These are phyloP conservation scores for Chamaea fasciata DNA, from an alignment of 2,113 vertebrate species.

Conservation along the genomic window DNA sequence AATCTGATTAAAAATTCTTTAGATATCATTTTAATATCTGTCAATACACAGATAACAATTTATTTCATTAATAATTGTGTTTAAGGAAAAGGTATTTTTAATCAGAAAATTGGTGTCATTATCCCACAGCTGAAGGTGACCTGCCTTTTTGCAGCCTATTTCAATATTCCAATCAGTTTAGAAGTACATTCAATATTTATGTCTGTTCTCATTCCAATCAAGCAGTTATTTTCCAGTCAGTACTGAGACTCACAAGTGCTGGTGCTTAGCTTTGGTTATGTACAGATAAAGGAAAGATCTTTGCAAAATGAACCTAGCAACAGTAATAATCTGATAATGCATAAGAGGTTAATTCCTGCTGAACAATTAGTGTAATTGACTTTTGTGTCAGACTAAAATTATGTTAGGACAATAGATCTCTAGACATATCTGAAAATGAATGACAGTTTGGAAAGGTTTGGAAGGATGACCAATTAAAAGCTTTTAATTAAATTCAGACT, in stretches of 20 bases:
- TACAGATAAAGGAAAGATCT: neutral
- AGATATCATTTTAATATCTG: neutral
- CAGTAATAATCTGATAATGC: neutral
- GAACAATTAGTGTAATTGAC: neutral
- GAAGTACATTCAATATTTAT: neutral
- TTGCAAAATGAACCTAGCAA: neutral
- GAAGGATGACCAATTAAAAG: conserved; percentile 32
- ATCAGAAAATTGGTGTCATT: neutral
- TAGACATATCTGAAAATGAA: neutral
- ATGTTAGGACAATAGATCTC: neutral
- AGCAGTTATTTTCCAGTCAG: neutral
- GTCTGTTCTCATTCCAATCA: neutral
- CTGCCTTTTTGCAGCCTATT: neutral
- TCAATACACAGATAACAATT: neutral
- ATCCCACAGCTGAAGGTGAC: neutral
- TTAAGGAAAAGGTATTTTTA: neutral
- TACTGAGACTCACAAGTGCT: neutral
- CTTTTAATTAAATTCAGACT: conserved; percentile 42
- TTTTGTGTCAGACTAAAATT: conserved; percentile 6
- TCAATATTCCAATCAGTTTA: neutral
- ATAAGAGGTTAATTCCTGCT: neutral
- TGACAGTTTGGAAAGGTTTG: neutral
- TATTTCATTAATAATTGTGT: neutral
- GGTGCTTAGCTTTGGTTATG: neutral
- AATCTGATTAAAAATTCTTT: neutral